Evolutionary conservation across 2,888 invertebrate genomes (phyloP).

Genomic region (Chironomus riparius): DNA sequence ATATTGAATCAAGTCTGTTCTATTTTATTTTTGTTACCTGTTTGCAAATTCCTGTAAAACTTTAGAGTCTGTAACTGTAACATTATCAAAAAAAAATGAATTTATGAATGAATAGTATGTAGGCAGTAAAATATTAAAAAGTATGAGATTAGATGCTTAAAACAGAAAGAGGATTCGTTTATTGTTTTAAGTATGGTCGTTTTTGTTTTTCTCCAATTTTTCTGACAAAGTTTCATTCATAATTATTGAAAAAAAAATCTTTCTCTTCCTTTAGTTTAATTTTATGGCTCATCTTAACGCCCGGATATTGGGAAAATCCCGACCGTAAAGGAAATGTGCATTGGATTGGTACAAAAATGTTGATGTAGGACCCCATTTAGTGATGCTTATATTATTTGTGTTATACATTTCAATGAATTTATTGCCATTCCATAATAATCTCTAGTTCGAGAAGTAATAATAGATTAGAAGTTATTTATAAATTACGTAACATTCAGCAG

Average conservation of each 20-base stretch:
- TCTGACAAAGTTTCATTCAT: neutral
- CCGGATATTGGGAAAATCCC: slow-evolving; percentile 23
- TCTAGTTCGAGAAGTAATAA: no score
- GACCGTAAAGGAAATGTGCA: slow-evolving; percentile 4
- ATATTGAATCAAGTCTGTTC: no score
- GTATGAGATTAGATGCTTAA: neutral
- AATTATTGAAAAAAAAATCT: neutral
- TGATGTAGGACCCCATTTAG: neutral
- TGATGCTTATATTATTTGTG: neutral
- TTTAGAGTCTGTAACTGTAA: no score
- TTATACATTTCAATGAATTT: slow-evolving; percentile 20
- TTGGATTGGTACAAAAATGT: neutral
- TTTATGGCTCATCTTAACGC: neutral
- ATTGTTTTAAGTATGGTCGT: slow-evolving; percentile 5
- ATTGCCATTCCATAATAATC: neutral
- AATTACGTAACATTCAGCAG: neutral
- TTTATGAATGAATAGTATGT: neutral
- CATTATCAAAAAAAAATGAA: neutral
- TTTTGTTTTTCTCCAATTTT: neutral
- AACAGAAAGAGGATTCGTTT: neutral
- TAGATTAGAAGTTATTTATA: neutral
- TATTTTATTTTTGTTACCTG: no score
- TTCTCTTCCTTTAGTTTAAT: neutral
- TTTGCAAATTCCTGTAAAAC: no score
- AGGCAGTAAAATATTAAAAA: neutral